Conservation (phyloP, 2,888 invertebrate genomes). For the Archips crataeganus region DNA sequence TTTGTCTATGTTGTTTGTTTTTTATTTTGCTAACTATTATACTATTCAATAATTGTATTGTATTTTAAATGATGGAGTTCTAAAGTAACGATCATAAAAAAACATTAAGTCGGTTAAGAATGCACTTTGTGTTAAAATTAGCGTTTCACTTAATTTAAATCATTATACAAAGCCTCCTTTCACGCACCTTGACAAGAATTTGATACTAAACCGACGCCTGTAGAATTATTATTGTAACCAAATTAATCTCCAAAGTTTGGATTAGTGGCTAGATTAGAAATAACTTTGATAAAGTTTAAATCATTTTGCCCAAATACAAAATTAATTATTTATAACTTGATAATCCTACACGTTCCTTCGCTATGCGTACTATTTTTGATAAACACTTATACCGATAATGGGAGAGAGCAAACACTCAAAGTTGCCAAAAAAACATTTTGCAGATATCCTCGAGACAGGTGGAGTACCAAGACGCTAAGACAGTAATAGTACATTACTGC, state of each 20-base stretch:
- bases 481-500: no score
- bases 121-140: no score
- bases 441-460: background rate
- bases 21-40: no score
- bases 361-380: background rate
- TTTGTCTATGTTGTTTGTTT: no score
- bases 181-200: background rate
- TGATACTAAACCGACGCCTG: background rate
- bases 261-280: conserved; percentile 4
- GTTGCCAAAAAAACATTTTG: background rate
- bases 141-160: background rate
- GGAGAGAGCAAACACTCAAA: background rate
- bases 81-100: no score
- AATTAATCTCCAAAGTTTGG: background rate
- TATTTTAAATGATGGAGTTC: no score
- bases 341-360: background rate
- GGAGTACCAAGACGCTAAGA: background rate
- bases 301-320: background rate
- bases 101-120: no score
- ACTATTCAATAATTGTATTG: no score
- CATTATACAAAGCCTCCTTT: background rate
- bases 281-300: conserved; percentile 1
- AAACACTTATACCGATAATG: background rate
- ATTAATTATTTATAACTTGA: background rate
- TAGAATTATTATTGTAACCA: background rate